phyloP scores from a whole-genome alignment of 2,113 vertebrate species.

The Corythornis cristatus region DNA sequence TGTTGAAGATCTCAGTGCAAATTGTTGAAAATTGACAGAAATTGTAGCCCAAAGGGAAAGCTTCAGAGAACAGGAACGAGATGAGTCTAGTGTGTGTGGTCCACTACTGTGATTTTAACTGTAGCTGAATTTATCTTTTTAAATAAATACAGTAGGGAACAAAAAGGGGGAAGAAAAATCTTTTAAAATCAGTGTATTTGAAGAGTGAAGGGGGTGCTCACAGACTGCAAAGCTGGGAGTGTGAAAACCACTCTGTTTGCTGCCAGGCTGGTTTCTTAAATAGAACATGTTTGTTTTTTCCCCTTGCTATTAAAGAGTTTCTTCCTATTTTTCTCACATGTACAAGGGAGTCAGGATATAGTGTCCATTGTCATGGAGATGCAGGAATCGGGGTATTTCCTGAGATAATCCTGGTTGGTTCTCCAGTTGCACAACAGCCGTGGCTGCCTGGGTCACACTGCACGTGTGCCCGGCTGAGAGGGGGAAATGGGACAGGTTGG shows the following conservation, averaged over 20 bases:
- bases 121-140: background rate
- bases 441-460: background rate
- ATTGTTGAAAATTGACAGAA: background rate
- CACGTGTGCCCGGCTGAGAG: background rate
- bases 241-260: background rate
- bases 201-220: background rate
- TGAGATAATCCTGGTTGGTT: background rate
- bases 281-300: accelerated
- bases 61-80: background rate
- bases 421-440: background rate
- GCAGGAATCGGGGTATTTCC: background rate
- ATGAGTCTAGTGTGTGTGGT: background rate
- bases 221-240: background rate
- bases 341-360: background rate
- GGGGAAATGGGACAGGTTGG: background rate
- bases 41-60: background rate
- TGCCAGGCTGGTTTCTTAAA: background rate
- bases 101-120: background rate
- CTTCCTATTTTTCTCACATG: background rate
- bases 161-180: background rate
- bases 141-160: background rate
- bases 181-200: background rate
- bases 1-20: background rate
- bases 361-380: background rate
- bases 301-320: background rate